Base-by-base conservation (phyloP, 2,888 invertebrate species). In the Phorcus lineatus region DNA sequence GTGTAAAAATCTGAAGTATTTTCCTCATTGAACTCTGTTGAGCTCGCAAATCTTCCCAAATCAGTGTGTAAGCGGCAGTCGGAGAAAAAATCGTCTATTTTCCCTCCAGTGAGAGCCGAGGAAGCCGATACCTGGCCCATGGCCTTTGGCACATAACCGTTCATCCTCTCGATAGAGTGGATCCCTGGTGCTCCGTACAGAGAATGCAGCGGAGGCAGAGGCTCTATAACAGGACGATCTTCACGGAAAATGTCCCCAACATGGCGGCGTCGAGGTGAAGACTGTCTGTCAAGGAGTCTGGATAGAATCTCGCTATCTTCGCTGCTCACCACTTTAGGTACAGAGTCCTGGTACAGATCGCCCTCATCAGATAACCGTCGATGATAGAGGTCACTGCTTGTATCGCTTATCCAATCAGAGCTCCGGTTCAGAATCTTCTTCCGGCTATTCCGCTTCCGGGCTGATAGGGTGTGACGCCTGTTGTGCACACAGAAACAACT, bases 11-110 rank as follows among this genome's bases (percentile, higher is more conserved):
- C 28, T 24, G 62, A 24, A 62, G 22, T 28, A 47, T 47, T 47
- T 11, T 62, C 28, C 28, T 62, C 62, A 28, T n/a, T 62, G 16
- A 62, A 62, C 0, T 57, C 76, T 66, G 47, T 77, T 24, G 74
- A 66, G 9, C 79, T 81, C n/a, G 82, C 87, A 82, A 86, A 86
- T 52, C 78, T 82, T n/a, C 82, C 78, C 16, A 85, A 78, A 31
- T 84, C 84, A 31, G 78, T 80, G 24, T 86, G 82, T 2, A 80
- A 78, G 77, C 84, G 83, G 52, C 84, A 77, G 52, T 81, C 74
- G 36, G 80, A 78, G 74, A 87, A 86, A 76, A 83, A 87, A 54
- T 87, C 87, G 74, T 87, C 87, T 2, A 86, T 84, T 81, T 84
- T 81, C 19, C 78, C 79, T 9, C 87, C 87, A 47, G 84, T 85